Evolutionary conservation across 2,797 vertebrate genomes (phyloP).

Genomic region (Podarcis siculus): DNA sequence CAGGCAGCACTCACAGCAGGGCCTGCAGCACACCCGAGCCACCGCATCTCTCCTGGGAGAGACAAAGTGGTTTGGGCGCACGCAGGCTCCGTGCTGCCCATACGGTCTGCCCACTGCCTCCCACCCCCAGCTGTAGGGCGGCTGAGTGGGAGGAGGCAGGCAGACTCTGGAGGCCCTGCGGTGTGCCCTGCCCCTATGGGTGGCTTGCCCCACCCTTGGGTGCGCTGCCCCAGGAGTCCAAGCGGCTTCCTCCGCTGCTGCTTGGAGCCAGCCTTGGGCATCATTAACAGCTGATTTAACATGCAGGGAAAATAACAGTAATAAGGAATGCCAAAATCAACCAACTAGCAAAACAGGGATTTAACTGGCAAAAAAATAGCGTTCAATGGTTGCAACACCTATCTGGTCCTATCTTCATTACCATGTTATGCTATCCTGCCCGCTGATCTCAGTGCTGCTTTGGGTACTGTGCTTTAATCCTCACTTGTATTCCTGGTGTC

Average conservation of each 20-base stretch:
- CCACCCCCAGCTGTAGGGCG: too few species aligned
- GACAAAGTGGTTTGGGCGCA: too few species aligned
- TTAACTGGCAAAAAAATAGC: neutral
- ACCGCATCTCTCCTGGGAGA: too few species aligned
- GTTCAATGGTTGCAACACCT: neutral
- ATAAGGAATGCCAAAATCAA: neutral
- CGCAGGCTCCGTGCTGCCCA: fast-evolving
- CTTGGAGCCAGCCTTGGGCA: neutral
- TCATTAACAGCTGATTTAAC: neutral
- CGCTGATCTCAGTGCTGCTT: neutral
- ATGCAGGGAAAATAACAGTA: neutral
- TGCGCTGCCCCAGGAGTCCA: fast-evolving
- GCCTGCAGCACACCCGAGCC: too few species aligned
- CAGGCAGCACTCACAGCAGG: too few species aligned
- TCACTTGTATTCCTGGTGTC: neutral
- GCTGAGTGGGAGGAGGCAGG: too few species aligned
- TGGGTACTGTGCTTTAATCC: neutral
- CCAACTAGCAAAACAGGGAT: neutral
- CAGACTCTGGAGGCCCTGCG: too few species aligned
- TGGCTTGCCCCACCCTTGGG: too few species aligned
- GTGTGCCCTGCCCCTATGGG: too few species aligned
- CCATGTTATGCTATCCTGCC: neutral
- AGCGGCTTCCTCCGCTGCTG: too few species aligned
- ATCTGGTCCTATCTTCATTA: neutral
- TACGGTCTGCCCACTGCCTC: too few species aligned